Evolutionary conservation across 2,797 vertebrate genomes (phyloP).

Genomic region (Oreochromis grahami): DNA sequence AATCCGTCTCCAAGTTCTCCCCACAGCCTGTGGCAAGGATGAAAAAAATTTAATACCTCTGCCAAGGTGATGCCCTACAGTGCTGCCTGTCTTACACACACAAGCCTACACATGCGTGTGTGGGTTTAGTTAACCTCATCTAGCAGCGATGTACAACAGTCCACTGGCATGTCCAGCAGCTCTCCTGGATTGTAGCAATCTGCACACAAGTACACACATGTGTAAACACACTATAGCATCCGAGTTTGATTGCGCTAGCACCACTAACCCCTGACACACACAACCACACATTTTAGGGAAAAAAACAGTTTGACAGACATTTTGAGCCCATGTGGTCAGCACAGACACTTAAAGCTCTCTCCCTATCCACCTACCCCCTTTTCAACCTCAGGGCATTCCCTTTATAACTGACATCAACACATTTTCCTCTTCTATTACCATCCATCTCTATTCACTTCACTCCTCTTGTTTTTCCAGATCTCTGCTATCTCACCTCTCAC

Average conservation of each 20-base stretch:
- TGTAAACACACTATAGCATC: background rate
- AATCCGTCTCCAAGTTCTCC: conserved; percentile 40
- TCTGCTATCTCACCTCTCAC: background rate
- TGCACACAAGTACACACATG: background rate
- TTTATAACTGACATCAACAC: conserved; percentile 9
- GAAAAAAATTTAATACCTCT: conserved; percentile 69
- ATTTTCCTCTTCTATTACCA: background rate
- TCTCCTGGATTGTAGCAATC: background rate
- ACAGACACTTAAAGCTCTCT: background rate
- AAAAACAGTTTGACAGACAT: conserved; percentile 15
- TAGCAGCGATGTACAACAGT: conserved; percentile 34
- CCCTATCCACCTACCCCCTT: background rate
- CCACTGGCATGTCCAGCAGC: conserved; percentile 34
- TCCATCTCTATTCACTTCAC: background rate
- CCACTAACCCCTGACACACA: conserved; percentile 3
- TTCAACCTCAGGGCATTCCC: conserved; percentile 16
- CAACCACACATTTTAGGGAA: background rate
- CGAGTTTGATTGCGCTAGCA: background rate
- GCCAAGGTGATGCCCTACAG: conserved; percentile 67
- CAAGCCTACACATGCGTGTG: background rate
- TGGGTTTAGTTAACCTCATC: conserved; percentile 52
- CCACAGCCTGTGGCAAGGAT: conserved; percentile 57
- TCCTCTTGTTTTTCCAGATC: background rate
- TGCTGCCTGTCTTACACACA: conserved; percentile 32
- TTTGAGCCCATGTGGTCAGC: conserved; percentile 6